A percentile compares a stretch with the other conserved stretches of the same genome.
These are phyloP conservation scores for Phymanthus crucifer DNA, from an alignment of 92 coral and sea anemone species.

Conservation along the genomic window DNA sequence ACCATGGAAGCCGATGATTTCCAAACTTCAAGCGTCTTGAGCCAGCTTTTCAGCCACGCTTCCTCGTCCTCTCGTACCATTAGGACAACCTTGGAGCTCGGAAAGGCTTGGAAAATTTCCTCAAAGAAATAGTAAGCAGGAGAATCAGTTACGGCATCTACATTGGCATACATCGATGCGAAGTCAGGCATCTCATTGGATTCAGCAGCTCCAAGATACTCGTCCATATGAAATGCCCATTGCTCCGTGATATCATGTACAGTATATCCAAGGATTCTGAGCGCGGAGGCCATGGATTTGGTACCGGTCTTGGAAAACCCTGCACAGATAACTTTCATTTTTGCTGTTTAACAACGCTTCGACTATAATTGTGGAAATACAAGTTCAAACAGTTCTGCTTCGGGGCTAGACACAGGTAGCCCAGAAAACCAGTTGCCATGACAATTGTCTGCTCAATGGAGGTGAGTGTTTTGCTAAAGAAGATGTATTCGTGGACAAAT, in stretches of 20 bases:
- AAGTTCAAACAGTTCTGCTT: too few species aligned
- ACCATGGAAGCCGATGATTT: neutral
- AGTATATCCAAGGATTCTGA: conserved; percentile 34
- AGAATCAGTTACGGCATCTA: conserved; percentile 44
- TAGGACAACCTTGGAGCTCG: too few species aligned
- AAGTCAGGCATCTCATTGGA: too few species aligned
- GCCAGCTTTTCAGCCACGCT: conserved; percentile 27
- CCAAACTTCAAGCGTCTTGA: conserved; percentile 8
- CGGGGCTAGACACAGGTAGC: too few species aligned
- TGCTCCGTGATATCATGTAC: too few species aligned
- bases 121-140: conserved; percentile 35
- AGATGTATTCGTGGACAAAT: too few species aligned
- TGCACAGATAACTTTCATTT: conserved; percentile 52
- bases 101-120: too few species aligned
- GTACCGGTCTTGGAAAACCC: conserved; percentile 58
- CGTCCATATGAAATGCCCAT: conserved; percentile 19
- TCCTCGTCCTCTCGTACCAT: conserved; percentile 50
- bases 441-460: too few species aligned
- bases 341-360: too few species aligned
- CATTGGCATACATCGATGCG: too few species aligned
- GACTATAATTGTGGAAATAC: neutral
- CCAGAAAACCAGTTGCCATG: too few species aligned
- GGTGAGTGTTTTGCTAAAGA: too few species aligned
- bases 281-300: conserved; percentile 39
- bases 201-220: conserved; percentile 19